Percentiles rank a stretch among this genome's conserved stretches.
phyloP scores from a whole-genome alignment of 2,888 invertebrate species.

The Ormyrus rosae region DNA sequence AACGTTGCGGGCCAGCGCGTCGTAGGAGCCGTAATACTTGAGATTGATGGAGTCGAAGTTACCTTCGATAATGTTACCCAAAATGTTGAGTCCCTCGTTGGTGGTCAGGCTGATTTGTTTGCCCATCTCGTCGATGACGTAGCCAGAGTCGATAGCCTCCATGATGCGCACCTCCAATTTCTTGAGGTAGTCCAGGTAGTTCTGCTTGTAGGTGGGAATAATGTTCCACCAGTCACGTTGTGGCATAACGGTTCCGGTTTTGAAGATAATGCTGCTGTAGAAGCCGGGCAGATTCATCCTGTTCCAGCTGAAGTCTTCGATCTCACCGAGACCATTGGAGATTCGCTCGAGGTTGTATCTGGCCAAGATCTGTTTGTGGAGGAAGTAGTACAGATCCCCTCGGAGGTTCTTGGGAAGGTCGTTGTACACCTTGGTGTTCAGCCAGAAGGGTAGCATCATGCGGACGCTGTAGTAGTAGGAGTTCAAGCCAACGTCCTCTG shows the following conservation, averaged over 20 bases:
- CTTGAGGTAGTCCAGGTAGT: constrained; percentile 67
- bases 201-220: constrained; percentile 69
- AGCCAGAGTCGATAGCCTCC: constrained; percentile 70
- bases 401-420: constrained; percentile 78
- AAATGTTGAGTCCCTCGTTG: constrained; percentile 77
- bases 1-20: constrained; percentile 78
- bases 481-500: constrained; percentile 83
- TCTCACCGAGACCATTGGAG: constrained; percentile 80
- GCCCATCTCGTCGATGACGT: constrained; percentile 63
- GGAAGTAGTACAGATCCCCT: constrained; percentile 82
- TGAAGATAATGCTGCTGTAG: constrained; percentile 80
- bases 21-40: constrained; percentile 79
- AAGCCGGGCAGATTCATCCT: constrained; percentile 78
- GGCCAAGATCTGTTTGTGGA: constrained; percentile 82
- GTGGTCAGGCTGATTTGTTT: constrained; percentile 69
- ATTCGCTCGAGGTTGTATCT: constrained; percentile 85
- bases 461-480: constrained; percentile 83
- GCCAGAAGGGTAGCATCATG: constrained; percentile 82
- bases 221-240: constrained; percentile 77
- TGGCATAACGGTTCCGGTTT: constrained; percentile 80
- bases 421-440: constrained; percentile 77
- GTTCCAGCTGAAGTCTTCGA: constrained; percentile 80
- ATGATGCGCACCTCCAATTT: constrained; percentile 66
- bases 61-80: constrained; percentile 79
- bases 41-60: constrained; percentile 75